A percentile compares a stretch with the other conserved stretches of the same genome.
Evolutionary conservation across 2,888 invertebrate species (phyloP).

Genomic region (Eilema caniola): DNA sequence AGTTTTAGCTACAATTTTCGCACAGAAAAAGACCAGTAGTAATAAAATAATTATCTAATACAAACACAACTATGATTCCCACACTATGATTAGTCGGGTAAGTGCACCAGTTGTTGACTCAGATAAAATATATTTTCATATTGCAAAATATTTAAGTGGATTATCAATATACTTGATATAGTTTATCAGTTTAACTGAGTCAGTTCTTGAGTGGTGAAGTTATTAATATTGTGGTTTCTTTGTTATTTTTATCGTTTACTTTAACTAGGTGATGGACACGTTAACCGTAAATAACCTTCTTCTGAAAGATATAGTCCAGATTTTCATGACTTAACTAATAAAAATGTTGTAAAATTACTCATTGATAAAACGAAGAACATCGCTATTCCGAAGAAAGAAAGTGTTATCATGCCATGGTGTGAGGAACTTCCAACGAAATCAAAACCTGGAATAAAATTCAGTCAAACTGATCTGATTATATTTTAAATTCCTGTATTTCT

Average conservation of each 20-base stretch:
- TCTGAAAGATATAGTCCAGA: not conserved
- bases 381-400: too few species aligned
- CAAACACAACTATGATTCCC: slow-evolving; percentile 48
- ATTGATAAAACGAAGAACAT: not conserved
- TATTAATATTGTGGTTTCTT: slow-evolving; percentile 43
- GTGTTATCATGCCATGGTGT: too few species aligned
- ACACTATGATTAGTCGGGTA: slow-evolving; percentile 49
- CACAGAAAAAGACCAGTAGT: not conserved
- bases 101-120: slow-evolving; percentile 53
- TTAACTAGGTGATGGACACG: slow-evolving; percentile 1
- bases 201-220: slow-evolving; percentile 49
- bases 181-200: slow-evolving; percentile 49
- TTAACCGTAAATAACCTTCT: not conserved
- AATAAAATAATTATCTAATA: slow-evolving; percentile 44
- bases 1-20: too few species aligned
- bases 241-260: slow-evolving; percentile 22
- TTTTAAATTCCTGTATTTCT: too few species aligned
- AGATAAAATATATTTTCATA: slow-evolving; percentile 56
- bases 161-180: slow-evolving; percentile 65
- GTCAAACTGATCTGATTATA: too few species aligned
- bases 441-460: too few species aligned
- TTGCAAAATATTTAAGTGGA: slow-evolving; percentile 66
- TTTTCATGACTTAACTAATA: not conserved
- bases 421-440: too few species aligned
- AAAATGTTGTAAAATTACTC: not conserved